phyloP scores from a whole-genome alignment of 2,113 vertebrate genomes.

The Crotalus helleri region DNA sequence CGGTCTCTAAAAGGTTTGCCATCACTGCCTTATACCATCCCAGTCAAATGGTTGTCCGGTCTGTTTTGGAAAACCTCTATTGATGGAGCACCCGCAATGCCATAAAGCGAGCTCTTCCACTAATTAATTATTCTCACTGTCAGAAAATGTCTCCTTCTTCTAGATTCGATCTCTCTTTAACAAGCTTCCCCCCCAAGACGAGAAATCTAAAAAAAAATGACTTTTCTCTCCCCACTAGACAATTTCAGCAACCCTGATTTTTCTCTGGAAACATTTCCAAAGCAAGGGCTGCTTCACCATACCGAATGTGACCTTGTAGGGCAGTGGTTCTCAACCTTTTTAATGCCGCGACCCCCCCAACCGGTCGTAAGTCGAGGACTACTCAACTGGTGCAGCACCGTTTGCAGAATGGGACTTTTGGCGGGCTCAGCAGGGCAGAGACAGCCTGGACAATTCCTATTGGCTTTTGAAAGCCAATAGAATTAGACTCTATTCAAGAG shows the following conservation, averaged over 20 bases:
- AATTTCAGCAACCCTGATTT: background rate
- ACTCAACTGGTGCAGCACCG: no score
- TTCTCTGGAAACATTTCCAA: background rate
- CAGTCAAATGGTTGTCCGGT: no score
- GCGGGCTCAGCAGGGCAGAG: no score
- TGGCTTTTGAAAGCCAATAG: no score
- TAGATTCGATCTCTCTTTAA: background rate
- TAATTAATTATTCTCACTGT: background rate
- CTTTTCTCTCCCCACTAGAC: background rate
- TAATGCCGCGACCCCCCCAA: no score
- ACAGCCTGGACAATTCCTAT: no score
- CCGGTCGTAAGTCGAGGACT: no score
- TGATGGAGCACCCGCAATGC: background rate
- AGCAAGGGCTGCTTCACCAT: background rate
- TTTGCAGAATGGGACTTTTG: no score
- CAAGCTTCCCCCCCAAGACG: background rate
- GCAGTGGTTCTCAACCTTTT: no score
- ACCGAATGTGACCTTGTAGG: background rate
- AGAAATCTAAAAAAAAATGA: background rate
- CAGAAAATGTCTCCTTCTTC: background rate
- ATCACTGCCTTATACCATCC: background rate
- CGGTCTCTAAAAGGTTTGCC: no score
- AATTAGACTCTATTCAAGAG: no score
- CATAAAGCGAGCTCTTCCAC: background rate
- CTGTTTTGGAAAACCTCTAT: background rate